Conservation (phyloP, 2,888 invertebrate genomes). For the Caenorhabditis sp. region DNA sequence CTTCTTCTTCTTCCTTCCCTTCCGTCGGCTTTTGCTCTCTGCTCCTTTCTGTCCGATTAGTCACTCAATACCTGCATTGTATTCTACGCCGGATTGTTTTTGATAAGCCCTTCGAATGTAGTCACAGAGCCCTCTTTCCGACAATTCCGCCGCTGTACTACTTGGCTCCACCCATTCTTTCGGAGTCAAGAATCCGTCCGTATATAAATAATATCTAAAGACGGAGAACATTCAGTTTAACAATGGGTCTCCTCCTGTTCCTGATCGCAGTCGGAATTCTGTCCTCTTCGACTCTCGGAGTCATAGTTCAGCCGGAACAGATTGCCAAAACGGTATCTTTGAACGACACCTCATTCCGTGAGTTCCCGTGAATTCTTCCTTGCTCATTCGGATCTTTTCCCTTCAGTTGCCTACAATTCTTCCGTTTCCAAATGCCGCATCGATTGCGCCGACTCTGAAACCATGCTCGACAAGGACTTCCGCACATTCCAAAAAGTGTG, state of each 20-base stretch:
- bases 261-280: constrained; percentile 5
- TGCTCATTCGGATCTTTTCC: not conserved
- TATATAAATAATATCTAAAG: not conserved
- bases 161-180: constrained; percentile 15
- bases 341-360: constrained; percentile 51
- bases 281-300: not conserved
- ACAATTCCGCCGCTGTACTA: constrained; percentile 33
- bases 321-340: constrained; percentile 40
- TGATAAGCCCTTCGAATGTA: constrained; percentile 43
- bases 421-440: constrained; percentile 42
- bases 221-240: constrained; percentile 11
- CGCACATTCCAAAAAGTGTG: constrained; percentile 48
- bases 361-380: not conserved
- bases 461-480: constrained; percentile 41
- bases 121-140: constrained; percentile 7
- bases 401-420: constrained; percentile 50
- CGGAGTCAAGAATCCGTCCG: not conserved
- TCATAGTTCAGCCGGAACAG: constrained; percentile 37
- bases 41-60: constrained; percentile 9
- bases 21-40: constrained; percentile 9
- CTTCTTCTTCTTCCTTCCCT: constrained; percentile 1
- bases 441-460: constrained; percentile 50
- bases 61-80: constrained; percentile 15
- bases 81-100: constrained; percentile 28
- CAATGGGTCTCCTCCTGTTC: constrained; percentile 1